Evolutionary conservation across 2,797 vertebrate genomes (phyloP), one percentile per base, ranked within the genome.

Genomic region (Sebastes glaucus): DNA sequence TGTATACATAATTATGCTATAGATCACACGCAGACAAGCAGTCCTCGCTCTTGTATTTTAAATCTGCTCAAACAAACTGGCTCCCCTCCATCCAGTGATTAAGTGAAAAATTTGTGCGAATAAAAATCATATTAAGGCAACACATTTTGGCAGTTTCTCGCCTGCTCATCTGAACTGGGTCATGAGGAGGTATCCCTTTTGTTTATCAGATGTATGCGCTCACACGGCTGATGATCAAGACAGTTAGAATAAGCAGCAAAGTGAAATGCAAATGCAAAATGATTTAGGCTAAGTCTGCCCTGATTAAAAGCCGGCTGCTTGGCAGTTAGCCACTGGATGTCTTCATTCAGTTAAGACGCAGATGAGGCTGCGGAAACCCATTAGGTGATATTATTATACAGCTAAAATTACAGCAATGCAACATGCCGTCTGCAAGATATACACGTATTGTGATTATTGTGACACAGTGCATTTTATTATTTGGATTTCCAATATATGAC

Each of bases 221-320:
- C 83, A 61, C 83, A 70, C 64, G 10, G 69, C 67, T 83, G 78
- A 85, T 74, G 49, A 85, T 84, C 85, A 87, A 42, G 76, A 80
- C 79, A 32, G 84, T 89, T 82, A 74, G 81, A 90, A 90, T 66
- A 82, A 82, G 86, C 78, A 79, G 83, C 80, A 33, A 80, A 88
- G 84, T 85, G 74, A 88, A 87, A 93, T 87, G 88, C 88, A 89
- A 91, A 93, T 92, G 88, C 49, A 30, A 59, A 80, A 82, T 79
- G 82, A 91, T 90, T 92, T 82, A 52, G 89, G 73, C 81, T 71
- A 75, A 88, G 85, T 88, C 81, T 88, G 91, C 82, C 87, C 90
- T 87, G 85, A 92, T 89, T 92, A 90, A 86, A 88, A 88, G 87
- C 84, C 11, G 76, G 77, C 83, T 81, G 84, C 91, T 90, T 93